Base-by-base conservation (phyloP, 2,113 vertebrate genomes). In the Myanophis thanlyinensis region DNA sequence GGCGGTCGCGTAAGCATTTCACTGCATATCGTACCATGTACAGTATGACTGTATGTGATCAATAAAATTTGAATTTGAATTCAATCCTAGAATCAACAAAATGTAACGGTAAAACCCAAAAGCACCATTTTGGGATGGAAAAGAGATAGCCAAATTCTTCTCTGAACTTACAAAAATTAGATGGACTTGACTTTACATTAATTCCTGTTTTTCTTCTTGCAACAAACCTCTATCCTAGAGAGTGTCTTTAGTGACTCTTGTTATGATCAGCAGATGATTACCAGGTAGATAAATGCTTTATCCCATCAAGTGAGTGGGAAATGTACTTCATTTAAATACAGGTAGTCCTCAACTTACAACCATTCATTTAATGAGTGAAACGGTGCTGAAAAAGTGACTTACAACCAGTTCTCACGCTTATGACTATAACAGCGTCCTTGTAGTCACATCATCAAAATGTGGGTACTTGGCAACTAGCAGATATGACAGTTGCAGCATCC, bases 211-310 rank as follows among this genome's bases (percentile, higher is more conserved):
- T 52, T 92, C 96, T 96, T 94, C 96, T 97, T 97, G 59, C 98
- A 99, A 98, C 99, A 99, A 97, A 99, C 98, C 90, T 98, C 99
- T 84, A 98, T 98, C 91, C 98, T 99, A 96, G 98, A 98, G 96
- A 98, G 98, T 93, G 98, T 99, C 97, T 99, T 99, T 95, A 99
- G 99, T 93, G 99, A 99, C 94, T 98, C 99, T 15, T 99, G 98
- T 98, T 99, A 99, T 94, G 99, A 99, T 97, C 99, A 99, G 97
- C 99, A 99, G 98, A 96, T 99, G 97, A 98, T 98, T 27, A 98
- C 98, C 94, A 98, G 99, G 97, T 99, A 99, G 98, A 98, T 99
- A 94, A 99, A 99, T 88, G 99, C 99, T 44, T 98, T 99, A 92
- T 99, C 99, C 94, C 99, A 99, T 95, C 99, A 99, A 99, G 99